A percentile compares a stretch with the other conserved stretches of the same genome.
Conservation (phyloP, 2,888 invertebrate species). For the Dascillus cervinus region DNA sequence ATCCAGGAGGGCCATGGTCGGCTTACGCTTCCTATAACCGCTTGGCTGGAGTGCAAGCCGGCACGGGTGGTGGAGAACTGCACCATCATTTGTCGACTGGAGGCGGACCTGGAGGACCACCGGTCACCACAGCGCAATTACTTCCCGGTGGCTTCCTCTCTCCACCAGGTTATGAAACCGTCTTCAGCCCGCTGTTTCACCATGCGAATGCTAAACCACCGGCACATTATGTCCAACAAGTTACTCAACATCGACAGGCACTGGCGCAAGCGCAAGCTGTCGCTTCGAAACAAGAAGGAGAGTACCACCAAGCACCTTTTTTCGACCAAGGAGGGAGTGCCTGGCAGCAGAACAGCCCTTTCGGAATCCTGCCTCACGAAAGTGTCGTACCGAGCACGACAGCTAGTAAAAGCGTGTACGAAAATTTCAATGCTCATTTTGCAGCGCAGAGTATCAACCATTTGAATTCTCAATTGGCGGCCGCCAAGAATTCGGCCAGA, state of each 20-base stretch:
- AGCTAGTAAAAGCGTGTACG: slow-evolving; percentile 46
- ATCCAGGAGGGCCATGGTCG: slow-evolving; percentile 86
- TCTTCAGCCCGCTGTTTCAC: slow-evolving; percentile 76
- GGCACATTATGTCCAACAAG: slow-evolving; percentile 44
- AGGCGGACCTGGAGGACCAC: slow-evolving; percentile 47
- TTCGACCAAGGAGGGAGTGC: slow-evolving; percentile 60
- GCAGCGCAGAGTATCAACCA: slow-evolving; percentile 59
- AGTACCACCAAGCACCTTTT: slow-evolving; percentile 55
- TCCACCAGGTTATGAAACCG: slow-evolving; percentile 71
- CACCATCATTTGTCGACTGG: slow-evolving; percentile 58
- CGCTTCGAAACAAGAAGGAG: slow-evolving; percentile 32
- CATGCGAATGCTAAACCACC: slow-evolving; percentile 55
- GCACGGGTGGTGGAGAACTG: slow-evolving; percentile 59
- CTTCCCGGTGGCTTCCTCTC: slow-evolving; percentile 67
- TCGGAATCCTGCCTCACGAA: slow-evolving; percentile 72
- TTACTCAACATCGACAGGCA: slow-evolving; percentile 61
- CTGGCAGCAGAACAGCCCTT: slow-evolving; percentile 75
- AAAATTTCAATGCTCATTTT: slow-evolving; percentile 66
- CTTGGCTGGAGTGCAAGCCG: slow-evolving; percentile 62
- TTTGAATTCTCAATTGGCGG: slow-evolving; percentile 54
- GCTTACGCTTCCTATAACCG: slow-evolving; percentile 78
- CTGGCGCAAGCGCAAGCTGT: slow-evolving; percentile 45
- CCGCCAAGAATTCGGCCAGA: slow-evolving; percentile 46
- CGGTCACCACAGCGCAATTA: slow-evolving; percentile 59
- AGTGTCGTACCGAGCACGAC: slow-evolving; percentile 63